Percentiles rank a stretch among this genome's conserved stretches.
phyloP scores from a whole-genome alignment of 2,888 invertebrate genomes.

The Chymomyza caudatula region DNA sequence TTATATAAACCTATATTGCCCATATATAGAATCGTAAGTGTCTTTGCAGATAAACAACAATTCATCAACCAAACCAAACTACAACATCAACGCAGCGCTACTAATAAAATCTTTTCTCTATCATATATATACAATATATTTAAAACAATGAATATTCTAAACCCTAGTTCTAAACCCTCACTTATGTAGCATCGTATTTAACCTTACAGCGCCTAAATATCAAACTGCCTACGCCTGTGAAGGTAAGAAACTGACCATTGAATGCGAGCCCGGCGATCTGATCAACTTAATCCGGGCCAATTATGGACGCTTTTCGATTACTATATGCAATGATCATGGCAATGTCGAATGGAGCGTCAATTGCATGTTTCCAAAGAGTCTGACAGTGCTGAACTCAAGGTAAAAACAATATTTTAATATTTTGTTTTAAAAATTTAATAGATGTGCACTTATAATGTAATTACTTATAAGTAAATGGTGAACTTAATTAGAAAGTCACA shows the following conservation, averaged over 20 bases:
- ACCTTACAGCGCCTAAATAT: constrained; percentile 83
- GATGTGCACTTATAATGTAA: neutral
- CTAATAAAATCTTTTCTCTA: constrained; percentile 38
- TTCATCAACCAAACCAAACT: constrained; percentile 73
- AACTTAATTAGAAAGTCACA: no score
- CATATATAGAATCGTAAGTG: constrained; percentile 55
- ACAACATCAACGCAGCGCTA: constrained; percentile 68
- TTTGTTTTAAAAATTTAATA: neutral
- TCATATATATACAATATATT: constrained; percentile 11
- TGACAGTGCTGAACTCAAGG: constrained; percentile 93
- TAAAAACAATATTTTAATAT: constrained; percentile 74
- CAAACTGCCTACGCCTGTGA: constrained; percentile 96
- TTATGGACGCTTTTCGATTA: constrained; percentile 96
- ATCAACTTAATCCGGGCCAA: constrained; percentile 95
- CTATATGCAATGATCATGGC: constrained; percentile 96
- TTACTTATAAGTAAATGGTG: neutral
- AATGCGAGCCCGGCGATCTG: constrained; percentile 91
- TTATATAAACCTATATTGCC: constrained; percentile 29
- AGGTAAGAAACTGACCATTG: constrained; percentile 92
- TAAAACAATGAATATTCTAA: neutral
- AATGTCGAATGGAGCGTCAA: constrained; percentile 98
- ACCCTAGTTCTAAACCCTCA: neutral
- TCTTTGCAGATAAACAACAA: constrained; percentile 66
- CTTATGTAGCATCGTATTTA: constrained; percentile 8
- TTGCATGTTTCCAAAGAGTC: constrained; percentile 94